These are phyloP conservation scores for Thripadectes ignobilis DNA, from an alignment of 2,797 vertebrate genomes.

Conservation along the genomic window DNA sequence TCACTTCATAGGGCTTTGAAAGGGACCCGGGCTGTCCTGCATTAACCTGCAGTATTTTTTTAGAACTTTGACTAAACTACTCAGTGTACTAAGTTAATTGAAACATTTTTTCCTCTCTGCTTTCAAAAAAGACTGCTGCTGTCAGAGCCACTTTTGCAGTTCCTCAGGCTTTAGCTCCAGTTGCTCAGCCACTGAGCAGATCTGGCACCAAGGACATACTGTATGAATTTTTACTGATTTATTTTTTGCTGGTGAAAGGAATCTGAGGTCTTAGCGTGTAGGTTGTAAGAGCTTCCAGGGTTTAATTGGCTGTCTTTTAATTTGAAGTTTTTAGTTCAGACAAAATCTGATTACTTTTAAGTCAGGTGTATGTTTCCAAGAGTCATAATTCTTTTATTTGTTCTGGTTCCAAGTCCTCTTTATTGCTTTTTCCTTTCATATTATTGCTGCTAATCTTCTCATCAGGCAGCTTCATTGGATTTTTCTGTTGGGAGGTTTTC, in stretches of 20 bases:
- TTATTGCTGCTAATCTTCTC: slow-evolving; percentile 21
- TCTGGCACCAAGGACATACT: background rate
- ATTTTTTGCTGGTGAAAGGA: background rate
- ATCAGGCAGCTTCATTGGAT: background rate
- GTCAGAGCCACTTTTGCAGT: background rate
- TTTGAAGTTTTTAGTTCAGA: background rate
- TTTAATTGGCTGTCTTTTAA: background rate
- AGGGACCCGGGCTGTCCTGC: background rate
- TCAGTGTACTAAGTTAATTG: background rate
- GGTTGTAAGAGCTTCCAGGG: background rate
- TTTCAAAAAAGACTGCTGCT: background rate
- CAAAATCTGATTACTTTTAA: slow-evolving; percentile 22
- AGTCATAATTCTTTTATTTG: slow-evolving; percentile 24
- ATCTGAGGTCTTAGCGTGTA: background rate
- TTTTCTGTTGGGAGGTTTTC: slow-evolving; percentile 14
- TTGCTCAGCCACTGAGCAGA: background rate
- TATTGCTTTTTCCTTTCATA: slow-evolving; percentile 44
- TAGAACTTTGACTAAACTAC: background rate
- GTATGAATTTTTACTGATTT: background rate
- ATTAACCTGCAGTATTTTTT: background rate
- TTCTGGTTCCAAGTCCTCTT: slow-evolving; percentile 5
- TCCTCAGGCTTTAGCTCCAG: background rate
- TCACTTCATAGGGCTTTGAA: background rate
- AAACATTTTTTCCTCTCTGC: background rate
- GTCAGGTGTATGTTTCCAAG: slow-evolving; percentile 3